Evolutionary conservation across 2,797 vertebrate genomes (phyloP).

Genomic region (Dryobates pubescens): DNA sequence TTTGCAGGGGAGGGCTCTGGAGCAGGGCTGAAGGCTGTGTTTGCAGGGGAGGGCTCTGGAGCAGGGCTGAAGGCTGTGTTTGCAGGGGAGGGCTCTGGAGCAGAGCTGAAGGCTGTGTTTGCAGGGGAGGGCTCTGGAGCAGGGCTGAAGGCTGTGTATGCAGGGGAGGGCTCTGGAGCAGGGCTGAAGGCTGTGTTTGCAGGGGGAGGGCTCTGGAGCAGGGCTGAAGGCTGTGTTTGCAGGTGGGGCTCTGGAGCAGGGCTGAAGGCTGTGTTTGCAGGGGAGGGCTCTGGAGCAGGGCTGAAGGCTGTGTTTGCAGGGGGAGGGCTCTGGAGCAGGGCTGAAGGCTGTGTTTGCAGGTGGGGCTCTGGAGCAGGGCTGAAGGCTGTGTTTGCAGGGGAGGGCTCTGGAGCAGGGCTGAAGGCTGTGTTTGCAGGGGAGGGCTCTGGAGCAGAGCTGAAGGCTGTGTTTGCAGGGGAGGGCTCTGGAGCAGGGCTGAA

Average conservation of each 20-base stretch:
- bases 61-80: constrained; percentile 88
- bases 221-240: constrained; percentile 86
- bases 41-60: constrained; percentile 84
- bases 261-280: constrained; percentile 87
- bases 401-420: constrained; percentile 85
- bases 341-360: constrained; percentile 87
- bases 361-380: constrained; percentile 86
- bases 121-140: constrained; percentile 86
- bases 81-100: constrained; percentile 85
- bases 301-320: constrained; percentile 87
- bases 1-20: constrained; percentile 84
- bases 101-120: constrained; percentile 87
- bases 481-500: too few species aligned
- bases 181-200: constrained; percentile 86
- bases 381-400: constrained; percentile 89
- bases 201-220: constrained; percentile 87
- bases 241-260: constrained; percentile 88
- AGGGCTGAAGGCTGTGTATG: constrained; percentile 86
- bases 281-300: constrained; percentile 86
- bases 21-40: constrained; percentile 89
- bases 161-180: constrained; percentile 87
- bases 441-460: constrained; percentile 84
- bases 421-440: constrained; percentile 89
- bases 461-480: constrained; percentile 84
- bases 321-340: constrained; percentile 86